Evolutionary conservation across 2,113 vertebrate species (phyloP), one percentile per base, ranked within the genome.

Genomic region (Xyrauchen texanus): DNA sequence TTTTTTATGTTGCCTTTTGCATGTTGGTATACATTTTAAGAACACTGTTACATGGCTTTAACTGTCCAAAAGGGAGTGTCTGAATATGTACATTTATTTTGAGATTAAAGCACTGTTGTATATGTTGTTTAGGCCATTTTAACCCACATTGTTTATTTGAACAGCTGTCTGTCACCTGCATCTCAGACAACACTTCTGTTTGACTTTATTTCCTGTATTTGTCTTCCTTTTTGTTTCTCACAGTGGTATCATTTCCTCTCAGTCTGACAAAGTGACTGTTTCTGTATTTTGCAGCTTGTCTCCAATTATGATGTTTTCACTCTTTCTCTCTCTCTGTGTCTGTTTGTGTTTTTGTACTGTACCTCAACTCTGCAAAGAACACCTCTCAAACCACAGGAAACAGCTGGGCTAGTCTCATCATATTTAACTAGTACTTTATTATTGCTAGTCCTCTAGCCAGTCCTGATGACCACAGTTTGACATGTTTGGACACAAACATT

Each of bases 141-240:
- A 21, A 15, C 6, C 49, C 6, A 46, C 53, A 7, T 12, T 63
- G 63, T 73, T 77, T 67, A 1, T 13, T 2, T 55, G 60, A 74
- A 75, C 51, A n/a, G 47, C 42, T 8, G 76, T 60, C 77, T 83
- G 13, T 80, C 77, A 78, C 83, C 49, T 70, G 62, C 63, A 76
- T n/a, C 46, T 45, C 57, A 87, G 75, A 53, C 63, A 78, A 45
- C 52, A 15, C 72, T 15, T 53, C 11, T 42, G 8, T 62, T 51
- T 77, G 7, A 45, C 55, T n/a, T 42, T 5, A 7, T 68, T 84
- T 81, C 83, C 83, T 84, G 76, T 81, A 79, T 78, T 46, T 64
- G 42, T 81, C 34, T 64, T 57, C 2, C 58, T 78, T 62, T 72
- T 77, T 75, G 75, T 81, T 84, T 76, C 78, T 72, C 42, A 55